Evolutionary conservation across 2,888 invertebrate species (phyloP).

Genomic region (Campoplex nolae): DNA sequence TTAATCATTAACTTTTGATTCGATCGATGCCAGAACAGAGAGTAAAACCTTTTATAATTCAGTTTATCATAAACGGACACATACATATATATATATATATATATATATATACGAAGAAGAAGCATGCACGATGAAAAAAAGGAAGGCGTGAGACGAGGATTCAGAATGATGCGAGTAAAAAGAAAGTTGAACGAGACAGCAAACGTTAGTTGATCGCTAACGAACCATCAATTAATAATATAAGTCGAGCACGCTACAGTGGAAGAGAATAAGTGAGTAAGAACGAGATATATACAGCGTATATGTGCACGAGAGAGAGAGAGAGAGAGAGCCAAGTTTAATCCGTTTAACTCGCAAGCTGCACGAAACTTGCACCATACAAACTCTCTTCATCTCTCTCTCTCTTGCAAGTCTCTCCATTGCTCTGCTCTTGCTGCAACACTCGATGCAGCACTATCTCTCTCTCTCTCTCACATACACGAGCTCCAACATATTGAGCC

Average conservation of each 20-base stretch:
- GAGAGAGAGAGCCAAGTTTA: slow-evolving; percentile 70
- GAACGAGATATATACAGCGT: slow-evolving; percentile 1
- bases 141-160: not conserved
- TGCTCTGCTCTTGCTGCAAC: slow-evolving; percentile 38
- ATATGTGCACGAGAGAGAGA: slow-evolving; percentile 1
- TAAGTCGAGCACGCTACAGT: slow-evolving; percentile 68
- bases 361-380: slow-evolving; percentile 66
- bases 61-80: not conserved
- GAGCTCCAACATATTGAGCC: slow-evolving; percentile 21
- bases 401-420: slow-evolving; percentile 38
- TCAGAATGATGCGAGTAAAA: not conserved
- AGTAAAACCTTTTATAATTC: not conserved
- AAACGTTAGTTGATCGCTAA: slow-evolving; percentile 69
- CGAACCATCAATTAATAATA: slow-evolving; percentile 76
- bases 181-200: slow-evolving; percentile 52
- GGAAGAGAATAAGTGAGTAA: slow-evolving; percentile 34
- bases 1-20: not conserved
- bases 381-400: slow-evolving; percentile 43
- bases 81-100: no score
- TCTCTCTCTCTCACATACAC: slow-evolving; percentile 1
- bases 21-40: not conserved
- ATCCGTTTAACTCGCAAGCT: slow-evolving; percentile 71
- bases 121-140: slow-evolving; percentile 4
- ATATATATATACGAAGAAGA: not conserved
- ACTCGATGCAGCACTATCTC: slow-evolving; percentile 14